These are phyloP conservation scores for Thryonomys swinderianus DNA, from an alignment of 2,113 vertebrate species.

Conservation along the genomic window DNA sequence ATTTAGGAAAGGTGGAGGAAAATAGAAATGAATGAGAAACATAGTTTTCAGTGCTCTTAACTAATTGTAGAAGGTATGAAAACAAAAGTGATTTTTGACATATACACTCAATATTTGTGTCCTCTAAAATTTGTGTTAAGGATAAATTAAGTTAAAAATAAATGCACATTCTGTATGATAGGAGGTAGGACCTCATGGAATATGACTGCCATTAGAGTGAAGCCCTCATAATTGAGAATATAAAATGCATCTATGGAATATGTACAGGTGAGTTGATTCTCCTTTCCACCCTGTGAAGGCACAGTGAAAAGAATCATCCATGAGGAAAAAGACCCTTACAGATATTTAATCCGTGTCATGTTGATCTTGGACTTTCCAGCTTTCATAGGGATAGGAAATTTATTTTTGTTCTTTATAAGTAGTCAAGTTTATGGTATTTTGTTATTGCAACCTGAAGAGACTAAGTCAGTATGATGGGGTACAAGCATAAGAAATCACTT, in stretches of 20 bases:
- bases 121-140: not conserved
- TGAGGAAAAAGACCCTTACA: not conserved
- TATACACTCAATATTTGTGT: not conserved
- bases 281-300: accelerated
- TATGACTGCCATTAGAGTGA: not conserved
- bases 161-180: too few relatives aligned
- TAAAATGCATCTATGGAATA: not conserved
- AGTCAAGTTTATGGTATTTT: not conserved
- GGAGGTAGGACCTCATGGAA: accelerated
- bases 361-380: not conserved
- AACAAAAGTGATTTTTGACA: not conserved
- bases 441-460: not conserved
- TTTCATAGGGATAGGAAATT: not conserved
- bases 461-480: not conserved
- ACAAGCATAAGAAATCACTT: not conserved
- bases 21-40: not conserved
- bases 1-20: not conserved
- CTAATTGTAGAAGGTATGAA: not conserved
- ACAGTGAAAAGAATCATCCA: accelerated
- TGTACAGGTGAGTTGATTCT: accelerated
- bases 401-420: not conserved
- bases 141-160: not conserved
- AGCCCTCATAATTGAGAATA: not conserved
- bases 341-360: accelerated
- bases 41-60: not conserved